phyloP scores from a whole-genome alignment of 2,113 vertebrate species.

The Trogon surrucura region DNA sequence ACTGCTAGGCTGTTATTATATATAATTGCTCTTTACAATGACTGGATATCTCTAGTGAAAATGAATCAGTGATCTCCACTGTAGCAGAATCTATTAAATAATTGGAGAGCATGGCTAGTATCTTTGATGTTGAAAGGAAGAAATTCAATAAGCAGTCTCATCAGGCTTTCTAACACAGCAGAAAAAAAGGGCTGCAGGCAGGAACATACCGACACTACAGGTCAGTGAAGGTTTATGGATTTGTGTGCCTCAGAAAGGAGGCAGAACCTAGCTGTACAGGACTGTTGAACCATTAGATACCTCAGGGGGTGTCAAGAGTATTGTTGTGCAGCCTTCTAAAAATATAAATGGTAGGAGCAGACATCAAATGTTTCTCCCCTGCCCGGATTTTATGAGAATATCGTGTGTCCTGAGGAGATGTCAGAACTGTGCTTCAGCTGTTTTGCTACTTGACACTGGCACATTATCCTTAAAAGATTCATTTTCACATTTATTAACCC shows the following conservation, averaged over 20 bases:
- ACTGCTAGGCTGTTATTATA: slow-evolving; percentile 69
- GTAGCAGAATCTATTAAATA: slow-evolving; percentile 76
- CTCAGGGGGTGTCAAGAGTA: slow-evolving; percentile 48
- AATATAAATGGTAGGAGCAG: slow-evolving; percentile 59
- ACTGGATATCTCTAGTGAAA: slow-evolving; percentile 63
- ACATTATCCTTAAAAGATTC: slow-evolving; percentile 28
- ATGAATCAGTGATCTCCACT: slow-evolving; percentile 64
- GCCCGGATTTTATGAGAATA: slow-evolving; percentile 27
- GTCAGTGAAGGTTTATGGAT: slow-evolving; percentile 65
- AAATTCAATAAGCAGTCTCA: slow-evolving; percentile 73
- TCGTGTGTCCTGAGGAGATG: slow-evolving; percentile 23
- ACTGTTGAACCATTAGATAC: slow-evolving; percentile 64
- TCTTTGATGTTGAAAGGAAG: slow-evolving; percentile 71
- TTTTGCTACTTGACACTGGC: slow-evolving; percentile 32
- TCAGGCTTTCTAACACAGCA: slow-evolving; percentile 70
- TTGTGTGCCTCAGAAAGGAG: slow-evolving; percentile 46
- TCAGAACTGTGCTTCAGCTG: slow-evolving; percentile 21
- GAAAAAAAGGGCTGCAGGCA: slow-evolving; percentile 53
- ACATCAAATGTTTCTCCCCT: slow-evolving; percentile 49
- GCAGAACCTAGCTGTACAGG: slow-evolving; percentile 39
- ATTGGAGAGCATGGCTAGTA: slow-evolving; percentile 68
- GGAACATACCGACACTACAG: slow-evolving; percentile 52
- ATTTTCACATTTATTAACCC: slow-evolving; percentile 56
- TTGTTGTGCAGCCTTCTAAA: slow-evolving; percentile 61
- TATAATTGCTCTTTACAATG: slow-evolving; percentile 72